These are phyloP conservation scores for Pangasius macronema DNA, from an alignment of 2,797 vertebrate genomes.

Conservation along the genomic window DNA sequence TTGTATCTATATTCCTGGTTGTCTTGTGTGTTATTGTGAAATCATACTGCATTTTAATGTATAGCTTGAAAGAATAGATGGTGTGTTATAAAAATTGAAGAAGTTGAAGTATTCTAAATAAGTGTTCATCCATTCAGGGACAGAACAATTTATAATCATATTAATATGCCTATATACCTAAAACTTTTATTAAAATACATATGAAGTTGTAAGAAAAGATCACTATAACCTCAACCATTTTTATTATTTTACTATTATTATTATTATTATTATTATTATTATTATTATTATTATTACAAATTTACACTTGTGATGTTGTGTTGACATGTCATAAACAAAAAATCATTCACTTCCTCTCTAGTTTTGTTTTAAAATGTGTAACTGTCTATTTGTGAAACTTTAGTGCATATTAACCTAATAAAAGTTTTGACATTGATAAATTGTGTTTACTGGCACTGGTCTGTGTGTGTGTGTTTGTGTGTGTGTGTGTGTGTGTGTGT, in stretches of 20 bases:
- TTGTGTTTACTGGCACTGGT: constrained; percentile 66
- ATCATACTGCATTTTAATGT: neutral
- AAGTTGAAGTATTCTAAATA: neutral
- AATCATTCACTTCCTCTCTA: constrained; percentile 41
- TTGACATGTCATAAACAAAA: constrained; percentile 27
- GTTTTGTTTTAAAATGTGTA: constrained; percentile 59
- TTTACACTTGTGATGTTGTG: neutral
- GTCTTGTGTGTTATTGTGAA: neutral
- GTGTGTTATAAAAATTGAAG: neutral
- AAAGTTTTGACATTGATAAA: constrained; percentile 76
- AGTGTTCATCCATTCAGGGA: neutral
- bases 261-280: neutral
- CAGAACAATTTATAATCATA: neutral
- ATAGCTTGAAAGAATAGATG: neutral
- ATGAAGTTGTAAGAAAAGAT: neutral
- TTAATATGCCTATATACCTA: neutral
- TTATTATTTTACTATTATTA: neutral
- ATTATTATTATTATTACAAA: neutral
- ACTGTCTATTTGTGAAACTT: constrained; percentile 56
- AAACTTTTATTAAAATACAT: neutral
- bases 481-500: constrained; percentile 60
- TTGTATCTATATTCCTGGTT: neutral
- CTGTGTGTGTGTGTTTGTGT: constrained; percentile 52
- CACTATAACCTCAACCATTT: neutral
- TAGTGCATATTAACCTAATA: constrained; percentile 52